A percentile compares a stretch with the other conserved stretches of the same genome.
phyloP scores from a whole-genome alignment of 2,113 vertebrate species.

The Apaloderma vittatum region DNA sequence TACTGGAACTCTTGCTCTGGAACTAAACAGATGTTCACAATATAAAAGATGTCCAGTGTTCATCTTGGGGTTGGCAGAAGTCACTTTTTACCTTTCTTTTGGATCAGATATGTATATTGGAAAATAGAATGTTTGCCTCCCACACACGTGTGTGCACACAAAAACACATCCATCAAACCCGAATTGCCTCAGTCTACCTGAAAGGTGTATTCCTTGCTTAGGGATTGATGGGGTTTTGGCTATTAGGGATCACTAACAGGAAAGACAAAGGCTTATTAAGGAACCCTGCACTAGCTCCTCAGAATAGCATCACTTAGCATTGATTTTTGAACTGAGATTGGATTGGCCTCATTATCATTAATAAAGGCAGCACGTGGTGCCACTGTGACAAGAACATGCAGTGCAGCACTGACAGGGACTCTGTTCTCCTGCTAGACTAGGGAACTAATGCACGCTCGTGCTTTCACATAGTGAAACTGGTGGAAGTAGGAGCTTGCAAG shows the following conservation, averaged over 20 bases:
- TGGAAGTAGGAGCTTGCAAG: not conserved
- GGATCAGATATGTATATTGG: not conserved
- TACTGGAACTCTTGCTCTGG: not conserved
- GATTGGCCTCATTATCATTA: constrained; percentile 13
- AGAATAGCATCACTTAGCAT: not conserved
- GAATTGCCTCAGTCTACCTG: not conserved
- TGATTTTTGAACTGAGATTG: not conserved
- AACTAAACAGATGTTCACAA: not conserved
- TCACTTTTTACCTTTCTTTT: not conserved
- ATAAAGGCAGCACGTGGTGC: not conserved
- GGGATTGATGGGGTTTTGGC: not conserved
- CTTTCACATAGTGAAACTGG: not conserved
- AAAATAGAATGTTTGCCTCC: not conserved
- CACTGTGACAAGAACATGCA: not conserved
- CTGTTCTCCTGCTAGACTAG: not conserved
- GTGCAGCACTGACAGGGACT: not conserved
- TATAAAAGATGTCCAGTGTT: not conserved
- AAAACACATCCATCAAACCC: not conserved
- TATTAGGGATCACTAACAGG: not conserved
- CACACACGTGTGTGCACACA: accelerated
- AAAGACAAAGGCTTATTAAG: not conserved
- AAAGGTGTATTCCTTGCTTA: not conserved
- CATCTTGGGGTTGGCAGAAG: not conserved
- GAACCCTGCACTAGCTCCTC: not conserved
- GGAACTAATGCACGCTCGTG: not conserved